Conservation (phyloP, 2,888 invertebrate genomes). For the Noctua fimbriata region DNA sequence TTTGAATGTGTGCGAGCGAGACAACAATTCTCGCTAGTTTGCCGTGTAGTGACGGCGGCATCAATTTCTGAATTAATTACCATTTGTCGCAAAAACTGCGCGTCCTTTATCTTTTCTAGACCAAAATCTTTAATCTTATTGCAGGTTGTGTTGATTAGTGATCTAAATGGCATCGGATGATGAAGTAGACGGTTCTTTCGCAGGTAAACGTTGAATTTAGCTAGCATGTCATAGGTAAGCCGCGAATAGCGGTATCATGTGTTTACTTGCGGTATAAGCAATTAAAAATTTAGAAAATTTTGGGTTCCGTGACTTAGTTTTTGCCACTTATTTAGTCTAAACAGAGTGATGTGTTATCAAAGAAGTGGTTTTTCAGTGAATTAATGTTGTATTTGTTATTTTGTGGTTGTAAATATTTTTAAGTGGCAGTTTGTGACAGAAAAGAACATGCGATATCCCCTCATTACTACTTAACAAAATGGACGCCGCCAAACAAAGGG, state of each 20-base stretch:
- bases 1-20: conserved; percentile 78
- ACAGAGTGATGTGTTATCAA: conserved; percentile 64
- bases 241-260: conserved; percentile 91
- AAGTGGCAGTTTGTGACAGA: conserved; percentile 90
- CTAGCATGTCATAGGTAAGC: conserved; percentile 91
- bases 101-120: conserved; percentile 89
- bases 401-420: conserved; percentile 89
- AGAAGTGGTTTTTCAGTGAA: conserved; percentile 69
- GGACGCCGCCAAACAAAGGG: conserved; percentile 94
- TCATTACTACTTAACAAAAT: conserved; percentile 94
- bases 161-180: conserved; percentile 95
- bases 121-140: conserved; percentile 83
- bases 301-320: conserved; percentile 70
- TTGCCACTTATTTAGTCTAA: conserved; percentile 60
- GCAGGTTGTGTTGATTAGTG: conserved; percentile 83
- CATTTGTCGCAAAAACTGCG: conserved; percentile 91
- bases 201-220: conserved; percentile 93
- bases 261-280: conserved; percentile 90
- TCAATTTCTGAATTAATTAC: conserved; percentile 91
- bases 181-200: conserved; percentile 96
- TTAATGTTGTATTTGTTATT: conserved; percentile 82
- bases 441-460: conserved; percentile 92
- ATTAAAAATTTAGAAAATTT: conserved; percentile 88
- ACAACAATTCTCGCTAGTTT: conserved; percentile 82
- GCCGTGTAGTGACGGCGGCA: conserved; percentile 89